These are phyloP conservation scores for Atta colombica DNA, from an alignment of 1,140 invertebrate species.

Conservation along the genomic window DNA sequence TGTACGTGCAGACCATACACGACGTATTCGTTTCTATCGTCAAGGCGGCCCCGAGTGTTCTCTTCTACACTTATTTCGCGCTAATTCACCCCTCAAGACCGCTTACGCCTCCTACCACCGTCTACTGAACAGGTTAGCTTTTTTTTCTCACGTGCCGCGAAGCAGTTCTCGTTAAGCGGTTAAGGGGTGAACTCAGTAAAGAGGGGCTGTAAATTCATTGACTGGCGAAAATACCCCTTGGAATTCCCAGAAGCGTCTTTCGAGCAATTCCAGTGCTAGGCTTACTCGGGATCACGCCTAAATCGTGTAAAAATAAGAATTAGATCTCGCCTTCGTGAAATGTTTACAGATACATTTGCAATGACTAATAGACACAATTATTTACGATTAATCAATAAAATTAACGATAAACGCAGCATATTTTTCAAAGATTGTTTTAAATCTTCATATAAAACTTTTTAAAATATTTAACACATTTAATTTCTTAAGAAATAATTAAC, in stretches of 20 bases:
- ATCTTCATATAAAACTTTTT: neutral
- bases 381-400: neutral
- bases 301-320: constrained; percentile 33
- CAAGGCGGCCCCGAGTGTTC: constrained; percentile 66
- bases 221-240: constrained; percentile 83
- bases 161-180: constrained; percentile 84
- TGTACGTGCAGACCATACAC: neutral
- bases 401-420: neutral
- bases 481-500: neutral
- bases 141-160: constrained; percentile 85
- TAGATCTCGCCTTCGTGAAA: neutral
- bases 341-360: neutral
- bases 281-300: constrained; percentile 39
- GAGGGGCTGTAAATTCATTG: constrained; percentile 86
- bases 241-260: constrained; percentile 75
- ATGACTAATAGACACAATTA: neutral
- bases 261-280: constrained; percentile 56
- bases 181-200: constrained; percentile 81
- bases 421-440: neutral
- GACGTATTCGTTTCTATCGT: constrained; percentile 68
- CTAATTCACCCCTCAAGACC: constrained; percentile 86
- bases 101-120: constrained; percentile 74
- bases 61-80: constrained; percentile 82
- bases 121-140: constrained; percentile 77
- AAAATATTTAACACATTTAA: neutral